phyloP scores from a whole-genome alignment of 2,797 vertebrate species.

The Sus cebifrons region DNA sequence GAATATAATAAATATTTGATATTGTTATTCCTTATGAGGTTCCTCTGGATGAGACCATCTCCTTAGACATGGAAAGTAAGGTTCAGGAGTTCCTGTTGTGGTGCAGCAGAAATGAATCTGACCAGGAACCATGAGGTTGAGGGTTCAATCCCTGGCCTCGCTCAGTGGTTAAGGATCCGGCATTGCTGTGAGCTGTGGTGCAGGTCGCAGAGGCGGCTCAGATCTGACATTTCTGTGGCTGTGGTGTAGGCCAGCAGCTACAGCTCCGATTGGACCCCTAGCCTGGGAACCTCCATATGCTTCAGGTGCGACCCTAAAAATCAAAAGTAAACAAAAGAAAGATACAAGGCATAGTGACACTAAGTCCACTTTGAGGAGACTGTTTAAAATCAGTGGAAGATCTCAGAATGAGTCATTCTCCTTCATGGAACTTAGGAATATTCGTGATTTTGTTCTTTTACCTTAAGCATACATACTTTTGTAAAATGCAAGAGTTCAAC shows the following conservation, averaged over 20 bases:
- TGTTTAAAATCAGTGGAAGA: background rate
- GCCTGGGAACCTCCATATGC: too few species aligned
- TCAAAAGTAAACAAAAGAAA: background rate
- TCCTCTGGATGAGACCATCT: background rate
- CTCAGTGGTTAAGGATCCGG: too few species aligned
- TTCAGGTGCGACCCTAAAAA: too few species aligned
- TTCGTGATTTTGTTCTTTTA: background rate
- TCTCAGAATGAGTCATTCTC: background rate
- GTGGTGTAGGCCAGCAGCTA: too few species aligned
- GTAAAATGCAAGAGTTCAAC: slow-evolving; percentile 34
- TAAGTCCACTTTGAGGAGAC: background rate
- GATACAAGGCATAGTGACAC: background rate
- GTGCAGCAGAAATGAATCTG: too few species aligned
- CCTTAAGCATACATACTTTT: slow-evolving; percentile 3
- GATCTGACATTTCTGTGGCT: too few species aligned
- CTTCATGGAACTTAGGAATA: background rate
- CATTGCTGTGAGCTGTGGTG: too few species aligned
- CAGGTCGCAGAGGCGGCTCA: too few species aligned
- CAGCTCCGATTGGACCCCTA: too few species aligned
- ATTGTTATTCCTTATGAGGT: background rate
- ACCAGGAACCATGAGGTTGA: too few species aligned
- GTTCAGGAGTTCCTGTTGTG: too few species aligned
- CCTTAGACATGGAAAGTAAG: slow-evolving; percentile 8
- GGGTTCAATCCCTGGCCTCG: too few species aligned
- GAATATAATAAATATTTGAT: background rate